Conservation (phyloP, 53 echinoderm and acorn worm genomes). For the Glandiceps talaboti region DNA sequence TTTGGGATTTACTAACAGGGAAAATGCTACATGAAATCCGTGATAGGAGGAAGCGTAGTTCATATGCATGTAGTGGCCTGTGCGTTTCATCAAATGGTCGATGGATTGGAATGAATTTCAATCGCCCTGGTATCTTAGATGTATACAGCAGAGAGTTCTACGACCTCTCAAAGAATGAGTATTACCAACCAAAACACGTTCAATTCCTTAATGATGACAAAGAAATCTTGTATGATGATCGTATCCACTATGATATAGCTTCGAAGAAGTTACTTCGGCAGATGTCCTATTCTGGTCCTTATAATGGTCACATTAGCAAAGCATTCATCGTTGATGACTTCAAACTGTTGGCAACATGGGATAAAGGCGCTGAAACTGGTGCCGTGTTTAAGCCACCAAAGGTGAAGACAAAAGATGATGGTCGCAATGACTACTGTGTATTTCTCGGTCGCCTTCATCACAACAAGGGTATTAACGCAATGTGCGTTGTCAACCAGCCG, state of each 20-base stretch:
- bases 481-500: neutral
- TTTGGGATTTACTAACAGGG: conserved; percentile 25
- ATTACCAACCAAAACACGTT: neutral
- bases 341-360: neutral
- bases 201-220: neutral
- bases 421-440: neutral
- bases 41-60: neutral
- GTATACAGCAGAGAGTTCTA: neutral
- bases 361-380: neutral
- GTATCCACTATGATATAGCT: neutral
- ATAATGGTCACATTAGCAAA: neutral
- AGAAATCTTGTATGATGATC: neutral
- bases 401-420: neutral
- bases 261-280: neutral
- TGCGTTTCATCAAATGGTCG: neutral
- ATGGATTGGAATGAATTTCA: neutral
- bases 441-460: neutral
- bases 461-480: neutral
- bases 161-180: neutral
- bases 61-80: neutral
- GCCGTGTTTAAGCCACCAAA: neutral
- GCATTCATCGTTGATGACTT: neutral
- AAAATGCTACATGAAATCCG: conserved; percentile 2
- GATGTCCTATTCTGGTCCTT: neutral
- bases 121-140: neutral